These are phyloP conservation scores for Nilaparvata lugens DNA, from an alignment of 1,140 invertebrate genomes.

Conservation along the genomic window DNA sequence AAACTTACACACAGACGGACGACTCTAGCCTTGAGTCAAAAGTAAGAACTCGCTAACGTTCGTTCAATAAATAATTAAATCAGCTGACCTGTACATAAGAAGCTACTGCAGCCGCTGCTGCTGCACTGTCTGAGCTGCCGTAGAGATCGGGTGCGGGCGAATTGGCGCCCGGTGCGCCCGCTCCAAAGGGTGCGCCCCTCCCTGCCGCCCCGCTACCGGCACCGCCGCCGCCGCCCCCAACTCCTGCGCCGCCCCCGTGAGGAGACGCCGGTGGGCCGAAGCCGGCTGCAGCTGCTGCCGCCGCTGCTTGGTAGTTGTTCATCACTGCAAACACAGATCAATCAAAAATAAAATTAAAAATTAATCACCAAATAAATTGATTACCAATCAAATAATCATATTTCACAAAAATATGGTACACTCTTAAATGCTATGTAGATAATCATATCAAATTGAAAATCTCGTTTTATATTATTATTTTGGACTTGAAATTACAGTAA, in stretches of 20 bases:
- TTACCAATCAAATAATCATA: neutral
- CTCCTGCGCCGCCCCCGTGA: constrained; percentile 47
- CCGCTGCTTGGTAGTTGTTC: constrained; percentile 79
- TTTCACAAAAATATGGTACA: no score
- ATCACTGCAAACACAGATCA: constrained; percentile 60
- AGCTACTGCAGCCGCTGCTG: neutral
- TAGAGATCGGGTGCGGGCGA: constrained; percentile 69
- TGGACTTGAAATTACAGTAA: no score
- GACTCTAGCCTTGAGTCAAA: no score
- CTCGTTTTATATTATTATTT: no score
- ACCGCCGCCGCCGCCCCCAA: constrained; percentile 79
- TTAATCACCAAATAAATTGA: neutral
- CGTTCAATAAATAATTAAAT: no score
- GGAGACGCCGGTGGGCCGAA: constrained; percentile 63
- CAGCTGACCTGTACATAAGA: neutral
- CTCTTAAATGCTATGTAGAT: no score
- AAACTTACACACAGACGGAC: no score
- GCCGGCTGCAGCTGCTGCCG: constrained; percentile 45
- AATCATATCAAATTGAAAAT: no score
- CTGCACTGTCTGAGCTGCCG: neutral
- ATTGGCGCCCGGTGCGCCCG: constrained; percentile 67
- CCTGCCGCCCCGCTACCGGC: constrained; percentile 67
- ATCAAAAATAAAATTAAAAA: neutral
- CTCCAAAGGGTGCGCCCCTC: constrained; percentile 53
- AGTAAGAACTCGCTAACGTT: no score